phyloP scores from a whole-genome alignment of 2,797 vertebrate species.

The Choloepus didactylus region DNA sequence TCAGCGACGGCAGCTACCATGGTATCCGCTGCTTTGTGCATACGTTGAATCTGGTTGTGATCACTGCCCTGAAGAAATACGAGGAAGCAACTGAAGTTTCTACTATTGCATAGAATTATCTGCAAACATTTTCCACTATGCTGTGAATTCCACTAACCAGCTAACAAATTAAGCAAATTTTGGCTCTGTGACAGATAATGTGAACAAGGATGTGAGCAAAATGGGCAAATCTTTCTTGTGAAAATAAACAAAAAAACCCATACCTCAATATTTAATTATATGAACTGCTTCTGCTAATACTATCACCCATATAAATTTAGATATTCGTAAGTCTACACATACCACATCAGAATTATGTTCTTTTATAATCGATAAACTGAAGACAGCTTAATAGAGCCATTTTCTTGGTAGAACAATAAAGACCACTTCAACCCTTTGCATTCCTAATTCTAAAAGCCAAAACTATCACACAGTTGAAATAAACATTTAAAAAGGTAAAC shows the following conservation, averaged over 20 bases:
- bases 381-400: conserved; percentile 57
- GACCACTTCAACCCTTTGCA: not conserved
- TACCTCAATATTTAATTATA: conserved; percentile 55
- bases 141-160: conserved; percentile 77
- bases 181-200: conserved; percentile 67
- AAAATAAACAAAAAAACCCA: conserved; percentile 40
- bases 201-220: conserved; percentile 83
- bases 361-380: conserved; percentile 44
- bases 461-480: conserved; percentile 32
- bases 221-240: conserved; percentile 69
- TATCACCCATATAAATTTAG: conserved; percentile 15
- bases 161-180: conserved; percentile 69
- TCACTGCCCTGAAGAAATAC: conserved; percentile 86
- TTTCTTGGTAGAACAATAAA: conserved; percentile 45
- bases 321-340: conserved; percentile 36
- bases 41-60: conserved; percentile 85
- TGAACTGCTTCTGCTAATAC: conserved; percentile 55
- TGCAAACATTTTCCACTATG: conserved; percentile 82
- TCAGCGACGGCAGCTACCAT: conserved; percentile 86
- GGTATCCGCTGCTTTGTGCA: conserved; percentile 86
- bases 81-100: conserved; percentile 86
- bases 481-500: conserved; percentile 41
- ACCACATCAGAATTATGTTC: conserved; percentile 37
- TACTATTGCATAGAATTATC: conserved; percentile 82
- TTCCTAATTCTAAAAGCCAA: conserved; percentile 46